phyloP scores from a whole-genome alignment of 2,113 vertebrate species.

The Chionodraco myersi region DNA sequence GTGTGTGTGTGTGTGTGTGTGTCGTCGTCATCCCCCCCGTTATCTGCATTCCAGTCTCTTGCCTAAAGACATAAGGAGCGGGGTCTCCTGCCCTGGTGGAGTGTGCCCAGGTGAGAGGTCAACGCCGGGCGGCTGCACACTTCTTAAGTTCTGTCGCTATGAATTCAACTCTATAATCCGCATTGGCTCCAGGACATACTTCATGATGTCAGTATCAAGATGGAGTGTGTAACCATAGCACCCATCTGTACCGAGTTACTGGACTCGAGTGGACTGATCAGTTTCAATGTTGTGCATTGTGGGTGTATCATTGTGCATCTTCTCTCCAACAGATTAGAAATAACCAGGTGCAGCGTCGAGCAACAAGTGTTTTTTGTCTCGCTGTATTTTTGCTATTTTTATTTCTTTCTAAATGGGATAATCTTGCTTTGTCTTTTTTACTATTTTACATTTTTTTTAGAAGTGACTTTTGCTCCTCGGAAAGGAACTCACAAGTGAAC shows the following conservation, averaged over 20 bases:
- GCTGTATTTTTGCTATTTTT: constrained; percentile 22
- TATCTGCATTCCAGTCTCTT: constrained; percentile 68
- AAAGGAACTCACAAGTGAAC: constrained; percentile 42
- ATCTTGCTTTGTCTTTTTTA: constrained; percentile 6
- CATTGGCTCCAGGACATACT: constrained; percentile 20
- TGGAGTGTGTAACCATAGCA: constrained; percentile 33
- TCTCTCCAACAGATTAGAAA: constrained; percentile 36
- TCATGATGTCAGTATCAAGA: constrained; percentile 45
- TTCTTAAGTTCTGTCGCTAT: constrained; percentile 20
- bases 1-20: too few species aligned
- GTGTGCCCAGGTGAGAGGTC: constrained; percentile 13
- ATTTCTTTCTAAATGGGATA: constrained; percentile 52
- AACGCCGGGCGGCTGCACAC: background rate
- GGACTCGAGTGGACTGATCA: constrained; percentile 44
- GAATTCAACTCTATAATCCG: constrained; percentile 28
- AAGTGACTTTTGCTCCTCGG: constrained; percentile 23
- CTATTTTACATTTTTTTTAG: background rate
- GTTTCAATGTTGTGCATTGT: constrained; percentile 54
- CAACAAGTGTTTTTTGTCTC: constrained; percentile 51
- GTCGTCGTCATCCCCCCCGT: background rate
- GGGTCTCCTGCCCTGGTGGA: constrained; percentile 32
- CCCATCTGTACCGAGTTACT: constrained; percentile 54
- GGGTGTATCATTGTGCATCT: constrained; percentile 47
- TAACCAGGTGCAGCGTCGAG: constrained; percentile 42
- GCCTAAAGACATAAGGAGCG: constrained; percentile 49